A percentile compares a stretch with the other conserved stretches of the same genome.
These are phyloP conservation scores for Heterodera schachtii DNA, from an alignment of 1,140 invertebrate genomes.

Conservation along the genomic window DNA sequence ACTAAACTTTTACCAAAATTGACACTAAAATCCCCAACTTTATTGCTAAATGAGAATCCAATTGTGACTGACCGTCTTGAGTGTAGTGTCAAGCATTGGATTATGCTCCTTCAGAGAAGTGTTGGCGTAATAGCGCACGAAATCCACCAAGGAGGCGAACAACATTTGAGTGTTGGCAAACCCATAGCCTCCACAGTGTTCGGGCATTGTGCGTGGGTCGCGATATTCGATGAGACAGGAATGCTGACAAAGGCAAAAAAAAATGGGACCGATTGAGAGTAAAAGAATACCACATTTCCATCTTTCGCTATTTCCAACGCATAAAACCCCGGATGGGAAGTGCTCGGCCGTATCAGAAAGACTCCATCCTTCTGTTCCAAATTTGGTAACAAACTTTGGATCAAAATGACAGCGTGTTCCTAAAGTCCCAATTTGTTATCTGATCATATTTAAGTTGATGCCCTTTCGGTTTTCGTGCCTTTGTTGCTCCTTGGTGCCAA, in stretches of 20 bases:
- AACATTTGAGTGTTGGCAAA: conserved; percentile 54
- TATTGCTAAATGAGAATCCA: too few relatives aligned
- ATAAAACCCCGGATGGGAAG: conserved; percentile 48
- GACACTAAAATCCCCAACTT: too few relatives aligned
- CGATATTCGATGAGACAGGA: conserved; percentile 54
- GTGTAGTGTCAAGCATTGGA: conserved; percentile 40
- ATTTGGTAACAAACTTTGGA: conserved; percentile 8
- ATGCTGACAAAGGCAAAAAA: conserved; percentile 8
- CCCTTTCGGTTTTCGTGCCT: background rate
- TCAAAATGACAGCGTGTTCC: conserved; percentile 11
- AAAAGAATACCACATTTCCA: conserved; percentile 18
- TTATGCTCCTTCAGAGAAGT: conserved; percentile 51
- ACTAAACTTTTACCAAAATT: too few relatives aligned
- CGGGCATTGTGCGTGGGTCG: conserved; percentile 35
- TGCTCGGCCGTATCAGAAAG: conserved; percentile 53
- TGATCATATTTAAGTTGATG: background rate
- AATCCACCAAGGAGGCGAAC: conserved; percentile 51
- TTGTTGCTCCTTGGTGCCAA: conserved; percentile 32
- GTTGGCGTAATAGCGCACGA: conserved; percentile 52
- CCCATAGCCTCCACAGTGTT: conserved; percentile 46
- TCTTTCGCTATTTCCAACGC: conserved; percentile 51
- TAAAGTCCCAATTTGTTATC: conserved; percentile 5
- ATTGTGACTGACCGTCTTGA: conserved; percentile 19
- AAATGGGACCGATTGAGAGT: background rate
- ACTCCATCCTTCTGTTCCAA: conserved; percentile 40